Evolutionary conservation across 2,797 vertebrate species (phyloP), one percentile per base, ranked within the genome.

Genomic region (Limosa lapponica): DNA sequence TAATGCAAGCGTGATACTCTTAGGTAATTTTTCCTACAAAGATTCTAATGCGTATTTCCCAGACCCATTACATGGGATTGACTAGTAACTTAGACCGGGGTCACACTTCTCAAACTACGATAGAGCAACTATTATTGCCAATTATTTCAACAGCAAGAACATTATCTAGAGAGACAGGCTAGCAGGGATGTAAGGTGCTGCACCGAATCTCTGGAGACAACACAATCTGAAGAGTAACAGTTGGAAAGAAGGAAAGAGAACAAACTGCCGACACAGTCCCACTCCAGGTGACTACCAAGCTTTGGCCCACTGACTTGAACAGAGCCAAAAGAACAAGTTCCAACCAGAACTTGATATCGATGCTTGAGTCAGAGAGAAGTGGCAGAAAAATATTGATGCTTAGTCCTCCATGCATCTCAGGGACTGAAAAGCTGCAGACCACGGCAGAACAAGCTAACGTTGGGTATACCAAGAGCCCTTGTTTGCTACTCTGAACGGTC

Each of bases 231-330:
- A 58, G 49, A 44, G 30, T 23, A 58, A 27, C n/a, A 52, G 24
- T 0, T 23, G 32, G 28, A 82, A 61, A 43, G 41, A 16, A 36
- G 51, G 44, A 36, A 62, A 19, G 6, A 55, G 66, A 66, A 51
- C 11, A 43, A 43, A 16, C 13, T 24, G 46, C 46, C 66, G 41
- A 66, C 23, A 16, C 0, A 0, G 32, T 34, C 48, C 52, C 0
- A 1, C 52, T 66, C 46, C 0, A 1, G 24, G 27, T 41, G 36
- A 48, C 65, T 48, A 34, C 41, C 22, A n/a, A 52, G 78, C 52
- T 71, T 6, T 71, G 59, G 27, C 65, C 41, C 41, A 43, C 51
- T 15, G 32, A 66, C 52, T 36, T 54, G 17, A 77, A 66, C 13
- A 27, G 46, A 49, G 23, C 36, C 32, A 59, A 24, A 75, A 77